Evolutionary conservation across 2,797 vertebrate genomes (phyloP).

Genomic region (Cuniculus paca): DNA sequence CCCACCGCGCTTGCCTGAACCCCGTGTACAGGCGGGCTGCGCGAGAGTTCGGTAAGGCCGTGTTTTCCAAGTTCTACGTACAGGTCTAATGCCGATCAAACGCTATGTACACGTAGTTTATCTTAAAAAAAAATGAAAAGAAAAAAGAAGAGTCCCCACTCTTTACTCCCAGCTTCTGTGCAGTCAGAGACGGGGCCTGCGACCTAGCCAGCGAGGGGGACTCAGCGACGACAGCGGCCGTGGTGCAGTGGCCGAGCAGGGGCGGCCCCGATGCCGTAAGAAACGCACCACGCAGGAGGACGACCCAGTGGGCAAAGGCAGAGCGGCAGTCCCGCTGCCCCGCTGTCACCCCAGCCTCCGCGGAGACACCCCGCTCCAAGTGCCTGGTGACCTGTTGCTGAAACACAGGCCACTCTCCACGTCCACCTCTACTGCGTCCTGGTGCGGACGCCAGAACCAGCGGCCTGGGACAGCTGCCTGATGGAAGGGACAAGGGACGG

Average conservation of each 20-base stretch:
- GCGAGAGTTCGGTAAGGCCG: slow-evolving; percentile 85
- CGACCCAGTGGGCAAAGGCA: not conserved
- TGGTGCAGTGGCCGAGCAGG: not conserved
- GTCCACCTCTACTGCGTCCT: not conserved
- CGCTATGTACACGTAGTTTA: slow-evolving; percentile 74
- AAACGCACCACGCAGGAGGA: not conserved
- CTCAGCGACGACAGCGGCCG: not conserved
- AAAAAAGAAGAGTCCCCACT: not conserved
- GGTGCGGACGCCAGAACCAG: not conserved
- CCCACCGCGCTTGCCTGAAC: slow-evolving; percentile 14
- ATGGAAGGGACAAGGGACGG: not conserved
- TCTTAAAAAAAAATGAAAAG: not conserved
- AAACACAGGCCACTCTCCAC: slow-evolving; percentile 26
- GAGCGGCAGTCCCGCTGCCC: not conserved
- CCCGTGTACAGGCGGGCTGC: slow-evolving; percentile 70
- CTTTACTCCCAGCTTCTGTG: not conserved
- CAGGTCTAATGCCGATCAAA: slow-evolving; percentile 78
- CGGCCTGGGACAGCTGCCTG: not conserved
- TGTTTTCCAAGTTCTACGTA: slow-evolving; percentile 82
- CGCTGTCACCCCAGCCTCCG: not conserved
- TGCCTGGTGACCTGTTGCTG: slow-evolving; percentile 65
- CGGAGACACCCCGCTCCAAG: slow-evolving; percentile 73
- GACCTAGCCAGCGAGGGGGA: not conserved
- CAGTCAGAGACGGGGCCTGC: not conserved
- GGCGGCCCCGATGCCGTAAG: not conserved